These are phyloP conservation scores for Tetraneura akinire DNA, from an alignment of 1,140 invertebrate genomes.

Conservation along the genomic window DNA sequence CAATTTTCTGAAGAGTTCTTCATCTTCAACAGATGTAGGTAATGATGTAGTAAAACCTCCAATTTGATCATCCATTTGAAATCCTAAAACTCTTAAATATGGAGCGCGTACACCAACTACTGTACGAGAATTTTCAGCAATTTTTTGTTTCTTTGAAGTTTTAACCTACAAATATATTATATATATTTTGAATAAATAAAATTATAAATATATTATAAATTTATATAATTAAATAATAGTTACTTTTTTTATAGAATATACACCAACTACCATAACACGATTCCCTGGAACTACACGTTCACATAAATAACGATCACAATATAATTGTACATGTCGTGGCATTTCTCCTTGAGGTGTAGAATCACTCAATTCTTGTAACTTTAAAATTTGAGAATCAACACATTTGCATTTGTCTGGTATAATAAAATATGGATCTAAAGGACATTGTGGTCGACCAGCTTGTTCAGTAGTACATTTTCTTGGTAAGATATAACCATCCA, in stretches of 20 bases:
- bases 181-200: too few relatives aligned
- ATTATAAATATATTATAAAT: not conserved
- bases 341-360: slow-evolving; percentile 98
- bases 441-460: slow-evolving; percentile 85
- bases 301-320: slow-evolving; percentile 92
- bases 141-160: slow-evolving; percentile 28
- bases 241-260: slow-evolving; percentile 96
- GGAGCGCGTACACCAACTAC: slow-evolving; percentile 86
- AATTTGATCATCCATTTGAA: slow-evolving; percentile 82
- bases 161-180: slow-evolving; percentile 24
- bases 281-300: slow-evolving; percentile 97
- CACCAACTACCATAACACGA: slow-evolving; percentile 87
- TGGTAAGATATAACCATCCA: slow-evolving; percentile 96
- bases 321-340: slow-evolving; percentile 93
- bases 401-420: slow-evolving; percentile 96
- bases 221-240: not conserved
- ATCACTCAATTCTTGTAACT: slow-evolving; percentile 95
- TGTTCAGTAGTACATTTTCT: slow-evolving; percentile 92
- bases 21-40: slow-evolving; percentile 78
- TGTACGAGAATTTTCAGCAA: slow-evolving; percentile 36
- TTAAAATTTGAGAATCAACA: slow-evolving; percentile 89
- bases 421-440: slow-evolving; percentile 97
- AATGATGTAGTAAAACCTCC: slow-evolving; percentile 66
- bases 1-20: slow-evolving; percentile 86
- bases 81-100: slow-evolving; percentile 92